Evolutionary conservation across 2,797 vertebrate genomes (phyloP).

Genomic region (Cynopterus sphinx): DNA sequence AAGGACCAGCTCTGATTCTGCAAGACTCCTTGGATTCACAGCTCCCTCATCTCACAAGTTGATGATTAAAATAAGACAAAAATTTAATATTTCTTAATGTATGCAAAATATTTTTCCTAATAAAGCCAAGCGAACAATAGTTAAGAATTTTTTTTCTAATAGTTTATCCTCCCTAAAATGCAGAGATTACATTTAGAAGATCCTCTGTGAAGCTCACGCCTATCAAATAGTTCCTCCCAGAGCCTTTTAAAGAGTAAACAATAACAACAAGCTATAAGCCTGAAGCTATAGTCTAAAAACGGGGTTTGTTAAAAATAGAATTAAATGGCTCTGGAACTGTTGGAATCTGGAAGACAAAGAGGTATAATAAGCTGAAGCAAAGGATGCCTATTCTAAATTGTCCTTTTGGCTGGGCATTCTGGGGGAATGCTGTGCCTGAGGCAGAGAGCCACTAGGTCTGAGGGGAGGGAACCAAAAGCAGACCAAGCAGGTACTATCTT

Average conservation of each 20-base stretch:
- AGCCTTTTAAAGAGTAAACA: neutral
- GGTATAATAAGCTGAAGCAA: slow-evolving; percentile 8
- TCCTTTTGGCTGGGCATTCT: neutral
- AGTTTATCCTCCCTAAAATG: neutral
- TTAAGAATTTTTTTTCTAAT: neutral
- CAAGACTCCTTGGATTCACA: neutral
- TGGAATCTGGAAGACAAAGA: neutral
- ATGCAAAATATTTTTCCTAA: neutral
- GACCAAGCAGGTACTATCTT: neutral
- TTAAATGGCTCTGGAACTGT: neutral
- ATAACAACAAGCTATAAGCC: neutral
- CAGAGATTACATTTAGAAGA: neutral
- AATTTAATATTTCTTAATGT: neutral
- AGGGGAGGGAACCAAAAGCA: neutral
- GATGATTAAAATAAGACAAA: neutral
- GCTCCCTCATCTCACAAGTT: neutral
- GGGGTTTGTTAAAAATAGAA: neutral
- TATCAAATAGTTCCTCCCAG: neutral
- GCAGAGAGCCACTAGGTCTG: neutral
- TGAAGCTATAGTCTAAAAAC: neutral
- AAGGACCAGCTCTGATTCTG: neutral
- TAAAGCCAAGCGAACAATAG: neutral
- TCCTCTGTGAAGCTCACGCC: neutral
- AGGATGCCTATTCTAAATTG: neutral
- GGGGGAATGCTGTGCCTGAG: neutral